These are phyloP conservation scores for Vulpes vulpes DNA, from an alignment of 2,113 vertebrate species.

Conservation along the genomic window DNA sequence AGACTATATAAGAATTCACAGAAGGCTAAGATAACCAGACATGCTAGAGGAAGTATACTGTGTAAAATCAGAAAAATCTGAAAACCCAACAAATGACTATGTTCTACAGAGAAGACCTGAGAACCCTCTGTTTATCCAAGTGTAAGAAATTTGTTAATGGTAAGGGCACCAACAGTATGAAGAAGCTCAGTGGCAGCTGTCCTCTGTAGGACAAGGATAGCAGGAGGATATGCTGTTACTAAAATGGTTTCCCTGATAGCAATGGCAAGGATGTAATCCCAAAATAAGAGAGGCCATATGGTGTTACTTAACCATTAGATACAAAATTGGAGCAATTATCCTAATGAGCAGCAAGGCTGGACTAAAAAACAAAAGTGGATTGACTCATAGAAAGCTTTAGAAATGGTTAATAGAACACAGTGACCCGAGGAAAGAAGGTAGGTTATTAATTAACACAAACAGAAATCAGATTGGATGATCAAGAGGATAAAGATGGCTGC, in stretches of 20 bases:
- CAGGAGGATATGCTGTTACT: conserved; percentile 17
- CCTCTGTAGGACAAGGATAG: not conserved
- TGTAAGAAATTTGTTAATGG: not conserved
- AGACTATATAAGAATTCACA: not conserved
- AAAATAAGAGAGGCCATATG: conserved; percentile 52
- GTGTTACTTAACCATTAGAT: conserved; percentile 21
- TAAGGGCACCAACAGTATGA: not conserved
- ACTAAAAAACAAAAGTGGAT: not conserved
- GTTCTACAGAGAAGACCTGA: not conserved
- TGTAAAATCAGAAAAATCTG: not conserved
- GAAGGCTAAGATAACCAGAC: not conserved
- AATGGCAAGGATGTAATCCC: not conserved
- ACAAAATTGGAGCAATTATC: not conserved
- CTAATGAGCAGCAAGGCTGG: not conserved
- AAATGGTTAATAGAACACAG: not conserved
- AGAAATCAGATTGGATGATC: not conserved
- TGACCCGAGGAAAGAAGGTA: not conserved
- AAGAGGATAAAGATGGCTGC: not conserved
- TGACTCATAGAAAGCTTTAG: not conserved
- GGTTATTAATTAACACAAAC: not conserved
- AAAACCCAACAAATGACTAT: not conserved
- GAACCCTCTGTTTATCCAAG: not conserved
- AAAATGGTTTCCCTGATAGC: conserved; percentile 51
- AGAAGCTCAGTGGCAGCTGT: not conserved
- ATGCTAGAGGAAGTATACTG: not conserved